phyloP scores from a whole-genome alignment of 2,113 vertebrate species.

The Muntiacus reevesi region DNA sequence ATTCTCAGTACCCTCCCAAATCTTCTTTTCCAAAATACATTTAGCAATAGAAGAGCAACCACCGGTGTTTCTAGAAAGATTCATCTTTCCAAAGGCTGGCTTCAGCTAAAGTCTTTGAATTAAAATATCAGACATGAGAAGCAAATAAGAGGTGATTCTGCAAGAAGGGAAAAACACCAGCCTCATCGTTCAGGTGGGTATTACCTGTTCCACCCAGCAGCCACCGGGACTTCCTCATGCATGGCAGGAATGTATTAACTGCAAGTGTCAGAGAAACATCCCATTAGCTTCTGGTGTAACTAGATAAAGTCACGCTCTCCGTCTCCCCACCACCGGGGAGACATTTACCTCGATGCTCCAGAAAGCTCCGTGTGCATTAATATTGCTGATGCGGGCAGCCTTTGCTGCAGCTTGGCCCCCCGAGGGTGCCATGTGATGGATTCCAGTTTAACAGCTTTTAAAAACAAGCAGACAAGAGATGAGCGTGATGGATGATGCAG shows the following conservation, averaged over 20 bases:
- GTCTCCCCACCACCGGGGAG: background rate
- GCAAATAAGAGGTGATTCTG: background rate
- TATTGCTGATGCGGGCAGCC: accelerated
- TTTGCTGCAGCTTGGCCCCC: background rate
- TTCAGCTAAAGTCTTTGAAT: background rate
- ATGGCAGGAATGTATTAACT: background rate
- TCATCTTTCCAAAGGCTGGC: background rate
- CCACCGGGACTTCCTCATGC: accelerated
- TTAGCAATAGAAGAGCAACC: background rate
- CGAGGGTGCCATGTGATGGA: conserved; percentile 60
- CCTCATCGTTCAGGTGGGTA: accelerated
- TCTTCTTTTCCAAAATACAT: background rate
- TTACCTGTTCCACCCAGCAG: background rate
- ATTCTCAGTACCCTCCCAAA: background rate
- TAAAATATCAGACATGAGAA: background rate
- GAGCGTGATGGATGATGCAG: conserved; percentile 4
- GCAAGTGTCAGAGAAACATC: background rate
- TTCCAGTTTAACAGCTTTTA: conserved; percentile 71
- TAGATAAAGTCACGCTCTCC: background rate
- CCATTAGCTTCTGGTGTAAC: background rate
- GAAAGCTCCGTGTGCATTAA: background rate
- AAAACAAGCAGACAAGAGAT: conserved; percentile 3
- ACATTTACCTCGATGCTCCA: background rate
- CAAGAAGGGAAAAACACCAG: background rate
- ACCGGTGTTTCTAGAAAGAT: accelerated